Base-by-base conservation (phyloP, 1,140 invertebrate genomes). In the Pentalonia nigronervosa region DNA sequence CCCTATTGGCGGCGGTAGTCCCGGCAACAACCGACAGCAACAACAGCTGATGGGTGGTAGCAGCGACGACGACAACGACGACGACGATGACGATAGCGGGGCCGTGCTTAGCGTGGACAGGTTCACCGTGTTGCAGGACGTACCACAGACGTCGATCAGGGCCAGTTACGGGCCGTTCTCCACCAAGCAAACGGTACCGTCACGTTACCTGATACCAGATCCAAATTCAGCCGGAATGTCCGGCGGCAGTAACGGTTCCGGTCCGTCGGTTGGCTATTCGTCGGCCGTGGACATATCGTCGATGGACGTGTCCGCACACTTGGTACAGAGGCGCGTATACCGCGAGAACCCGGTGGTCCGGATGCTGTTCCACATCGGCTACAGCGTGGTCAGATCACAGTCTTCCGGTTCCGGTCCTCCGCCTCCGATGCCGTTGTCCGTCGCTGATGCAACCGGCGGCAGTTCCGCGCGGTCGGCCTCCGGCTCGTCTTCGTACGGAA, bases 91-190 rank as follows among this genome's bases (percentile, higher is more conserved):
- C 23, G 47, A 25, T 36, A 48, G 67, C 95, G 94, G 96, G 50
- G 96, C 96, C 17, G 95, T 97, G 2, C 95, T 98, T 23, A 97
- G 97, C 81, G 96, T 97, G 92, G 97, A 98, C 95, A 97, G 97
- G 81, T 98, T 99, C 95, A 98, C 98, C 17, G 97, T 98, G 8
- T 97, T 98, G 94, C 97, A 98, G 95, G 98, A 97, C 56, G 97
- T 97, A 48, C 97, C 98, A 94, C 97, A 98, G 14, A 97, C 98
- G 1, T 98, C 98, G 0, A 97, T 99, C 9, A 96, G 98, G 30
- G 98, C 98, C 20, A 98, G 97, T 14, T 99, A 98, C 94, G 98
- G 98, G 7, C 98, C 98, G 6, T 99, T 99, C 95, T 98, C 97
- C 94, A 98, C 98, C 50, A 98, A 98, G 94, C 98, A 99, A 95